These are phyloP conservation scores for Cybosia mesomella DNA, from an alignment of 2,888 invertebrate species.

Conservation along the genomic window DNA sequence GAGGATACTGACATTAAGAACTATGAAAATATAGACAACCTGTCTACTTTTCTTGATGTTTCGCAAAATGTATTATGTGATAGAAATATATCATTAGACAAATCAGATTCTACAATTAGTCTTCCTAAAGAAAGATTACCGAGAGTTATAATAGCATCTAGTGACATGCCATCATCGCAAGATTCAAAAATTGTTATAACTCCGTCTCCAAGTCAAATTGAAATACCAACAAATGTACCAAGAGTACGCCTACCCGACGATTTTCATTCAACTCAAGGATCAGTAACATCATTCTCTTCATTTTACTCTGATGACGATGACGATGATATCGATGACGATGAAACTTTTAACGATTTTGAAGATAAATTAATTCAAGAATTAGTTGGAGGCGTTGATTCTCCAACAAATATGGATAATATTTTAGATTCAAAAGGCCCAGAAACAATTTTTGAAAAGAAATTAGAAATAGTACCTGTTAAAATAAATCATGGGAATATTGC, in stretches of 20 bases:
- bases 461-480: constrained; percentile 82
- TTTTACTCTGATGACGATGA: constrained; percentile 74
- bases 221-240: constrained; percentile 75
- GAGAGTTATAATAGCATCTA: constrained; percentile 85
- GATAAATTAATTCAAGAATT: constrained; percentile 80
- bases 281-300: constrained; percentile 75
- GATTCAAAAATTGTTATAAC: constrained; percentile 89
- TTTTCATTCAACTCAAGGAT: constrained; percentile 74
- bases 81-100: constrained; percentile 47
- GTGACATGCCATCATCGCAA: constrained; percentile 77
- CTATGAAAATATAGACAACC: constrained; percentile 76
- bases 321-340: constrained; percentile 64
- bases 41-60: constrained; percentile 57
- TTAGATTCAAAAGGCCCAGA: constrained; percentile 82
- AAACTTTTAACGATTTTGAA: constrained; percentile 68
- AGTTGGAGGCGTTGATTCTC: constrained; percentile 80
- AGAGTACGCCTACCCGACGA: constrained; percentile 83
- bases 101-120: constrained; percentile 45
- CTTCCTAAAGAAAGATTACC: constrained; percentile 70
- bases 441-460: constrained; percentile 73
- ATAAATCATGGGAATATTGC: constrained; percentile 67
- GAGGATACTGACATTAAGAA: constrained; percentile 59
- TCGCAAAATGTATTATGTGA: constrained; percentile 64
- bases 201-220: constrained; percentile 80
- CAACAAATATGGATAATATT: constrained; percentile 69